Percentiles rank a stretch among this genome's conserved stretches.
phyloP scores from a whole-genome alignment of 2,113 vertebrate species.

The Dicerorhinus sumatrensis region DNA sequence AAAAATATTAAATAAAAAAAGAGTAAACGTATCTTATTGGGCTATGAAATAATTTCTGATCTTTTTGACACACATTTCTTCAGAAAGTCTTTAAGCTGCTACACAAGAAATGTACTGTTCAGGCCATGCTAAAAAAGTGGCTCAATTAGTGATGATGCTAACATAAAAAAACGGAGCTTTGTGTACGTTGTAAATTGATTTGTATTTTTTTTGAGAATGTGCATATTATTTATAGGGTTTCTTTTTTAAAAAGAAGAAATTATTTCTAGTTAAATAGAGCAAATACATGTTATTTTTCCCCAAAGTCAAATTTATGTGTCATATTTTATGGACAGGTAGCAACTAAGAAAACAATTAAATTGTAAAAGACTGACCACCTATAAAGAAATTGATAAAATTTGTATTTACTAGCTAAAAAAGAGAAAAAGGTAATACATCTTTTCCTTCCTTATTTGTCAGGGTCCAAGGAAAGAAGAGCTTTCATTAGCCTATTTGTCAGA shows the following conservation, averaged over 20 bases:
- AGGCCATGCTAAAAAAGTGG: conserved; percentile 48
- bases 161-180: conserved; percentile 42
- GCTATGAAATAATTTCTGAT: conserved; percentile 72
- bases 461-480: background rate
- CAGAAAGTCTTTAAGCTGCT: conserved; percentile 64
- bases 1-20: conserved; percentile 18
- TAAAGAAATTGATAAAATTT: conserved; percentile 57
- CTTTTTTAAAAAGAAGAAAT: background rate
- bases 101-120: conserved; percentile 8
- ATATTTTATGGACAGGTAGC: background rate
- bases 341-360: conserved; percentile 55
- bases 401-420: conserved; percentile 33
- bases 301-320: conserved; percentile 22
- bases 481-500: background rate
- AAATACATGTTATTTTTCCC: background rate
- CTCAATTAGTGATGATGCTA: background rate
- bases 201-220: conserved; percentile 29
- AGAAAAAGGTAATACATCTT: conserved; percentile 23
- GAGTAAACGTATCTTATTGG: conserved; percentile 34
- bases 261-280: background rate
- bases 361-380: conserved; percentile 28
- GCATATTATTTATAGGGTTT: conserved; percentile 11
- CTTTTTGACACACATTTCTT: conserved; percentile 73
- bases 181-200: background rate
- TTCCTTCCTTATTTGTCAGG: conserved; percentile 18